phyloP scores from a whole-genome alignment of 2,113 vertebrate species.

The Hyaena hyaena region DNA sequence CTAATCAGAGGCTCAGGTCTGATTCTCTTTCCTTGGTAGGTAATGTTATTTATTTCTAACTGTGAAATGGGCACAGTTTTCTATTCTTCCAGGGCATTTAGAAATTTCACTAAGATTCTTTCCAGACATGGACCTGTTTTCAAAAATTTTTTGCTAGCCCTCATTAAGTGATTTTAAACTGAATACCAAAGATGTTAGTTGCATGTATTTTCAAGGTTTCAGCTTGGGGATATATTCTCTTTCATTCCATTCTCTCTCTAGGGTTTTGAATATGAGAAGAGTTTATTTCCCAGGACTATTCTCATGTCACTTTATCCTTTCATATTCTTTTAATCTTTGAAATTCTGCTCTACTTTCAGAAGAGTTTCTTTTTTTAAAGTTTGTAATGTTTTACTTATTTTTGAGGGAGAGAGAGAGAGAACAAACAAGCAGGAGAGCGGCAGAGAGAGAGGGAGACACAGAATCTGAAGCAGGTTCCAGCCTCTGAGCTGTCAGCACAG shows the following conservation, averaged over 20 bases:
- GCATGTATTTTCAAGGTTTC: slow-evolving; percentile 29
- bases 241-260: background rate
- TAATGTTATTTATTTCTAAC: slow-evolving; percentile 31
- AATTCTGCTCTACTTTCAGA: background rate
- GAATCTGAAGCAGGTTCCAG: too few relatives aligned
- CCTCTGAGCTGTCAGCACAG: too few relatives aligned
- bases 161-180: slow-evolving; percentile 47
- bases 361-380: background rate
- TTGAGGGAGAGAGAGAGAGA: too few relatives aligned
- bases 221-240: background rate
- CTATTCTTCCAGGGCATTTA: slow-evolving; percentile 45
- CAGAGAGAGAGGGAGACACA: too few relatives aligned
- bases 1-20: background rate
- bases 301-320: background rate
- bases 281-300: background rate
- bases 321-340: slow-evolving; percentile 9
- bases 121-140: slow-evolving; percentile 59
- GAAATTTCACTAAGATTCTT: slow-evolving; percentile 60
- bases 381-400: too few relatives aligned
- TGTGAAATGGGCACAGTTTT: slow-evolving; percentile 6
- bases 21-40: background rate
- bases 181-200: background rate
- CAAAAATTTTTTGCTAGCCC: slow-evolving; percentile 8
- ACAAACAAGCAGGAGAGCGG: too few relatives aligned
- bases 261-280: background rate